Conservation (phyloP, 2,888 invertebrate genomes). For the Agrotis ipsilon region DNA sequence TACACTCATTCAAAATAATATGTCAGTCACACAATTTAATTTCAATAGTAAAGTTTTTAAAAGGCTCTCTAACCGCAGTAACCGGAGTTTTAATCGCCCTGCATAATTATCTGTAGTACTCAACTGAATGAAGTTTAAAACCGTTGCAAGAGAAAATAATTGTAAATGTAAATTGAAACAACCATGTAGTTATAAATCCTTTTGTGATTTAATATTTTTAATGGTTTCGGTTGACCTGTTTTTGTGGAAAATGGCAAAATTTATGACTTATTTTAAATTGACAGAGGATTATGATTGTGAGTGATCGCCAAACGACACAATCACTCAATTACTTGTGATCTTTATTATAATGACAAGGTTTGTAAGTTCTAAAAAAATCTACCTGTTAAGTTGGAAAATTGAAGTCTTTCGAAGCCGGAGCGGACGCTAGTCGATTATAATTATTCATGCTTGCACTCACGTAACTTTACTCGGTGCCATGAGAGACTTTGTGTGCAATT, state of each 20-base stretch:
- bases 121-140: conserved; percentile 61
- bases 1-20: conserved; percentile 23
- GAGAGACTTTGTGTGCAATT: too few species aligned
- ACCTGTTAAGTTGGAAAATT: too few species aligned
- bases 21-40: conserved; percentile 39
- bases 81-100: conserved; percentile 45
- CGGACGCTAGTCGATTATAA: too few species aligned
- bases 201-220: conserved; percentile 8
- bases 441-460: too few species aligned
- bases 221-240: neutral
- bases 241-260: neutral
- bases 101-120: conserved; percentile 62
- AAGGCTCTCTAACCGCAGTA: conserved; percentile 41
- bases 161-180: conserved; percentile 58
- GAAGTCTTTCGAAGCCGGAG: too few species aligned
- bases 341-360: too few species aligned
- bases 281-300: neutral
- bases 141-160: conserved; percentile 45
- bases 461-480: too few species aligned
- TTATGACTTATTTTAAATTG: neutral
- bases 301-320: too few species aligned
- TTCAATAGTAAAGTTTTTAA: conserved; percentile 53
- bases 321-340: too few species aligned
- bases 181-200: conserved; percentile 8
- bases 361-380: too few species aligned